phyloP scores from a whole-genome alignment of 2,113 vertebrate species.

The Anolis carolinensis region DNA sequence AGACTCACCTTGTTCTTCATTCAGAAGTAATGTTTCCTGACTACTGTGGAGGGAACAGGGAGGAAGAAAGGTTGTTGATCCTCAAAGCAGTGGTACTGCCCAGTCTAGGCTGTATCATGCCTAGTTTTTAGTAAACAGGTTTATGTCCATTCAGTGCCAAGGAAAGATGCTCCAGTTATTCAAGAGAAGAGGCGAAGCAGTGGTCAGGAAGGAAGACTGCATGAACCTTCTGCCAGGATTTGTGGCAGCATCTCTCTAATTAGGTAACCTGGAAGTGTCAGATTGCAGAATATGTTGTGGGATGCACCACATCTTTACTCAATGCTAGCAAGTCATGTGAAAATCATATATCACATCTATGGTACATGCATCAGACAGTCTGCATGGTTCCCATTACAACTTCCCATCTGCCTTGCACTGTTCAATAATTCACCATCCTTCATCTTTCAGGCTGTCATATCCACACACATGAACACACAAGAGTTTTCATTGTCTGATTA shows the following conservation, averaged over 20 bases:
- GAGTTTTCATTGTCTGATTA: not conserved
- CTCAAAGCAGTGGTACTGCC: not conserved
- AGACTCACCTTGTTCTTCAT: not conserved
- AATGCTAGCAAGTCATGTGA: not conserved
- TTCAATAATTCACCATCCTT: not conserved
- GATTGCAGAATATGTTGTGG: not conserved
- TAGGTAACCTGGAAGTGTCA: not conserved
- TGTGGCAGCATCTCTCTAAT: not conserved
- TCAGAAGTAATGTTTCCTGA: no score
- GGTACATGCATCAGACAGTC: not conserved
- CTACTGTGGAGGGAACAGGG: not conserved
- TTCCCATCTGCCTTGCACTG: not conserved
- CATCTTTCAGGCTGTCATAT: not conserved
- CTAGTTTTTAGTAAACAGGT: not conserved
- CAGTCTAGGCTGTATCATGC: not conserved
- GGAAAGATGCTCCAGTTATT: not conserved
- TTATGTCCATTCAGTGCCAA: no score
- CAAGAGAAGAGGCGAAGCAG: not conserved
- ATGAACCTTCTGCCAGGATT: not conserved
- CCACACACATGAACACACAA: not conserved
- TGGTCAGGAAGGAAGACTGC: not conserved
- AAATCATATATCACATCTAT: no score
- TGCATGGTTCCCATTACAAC: not conserved
- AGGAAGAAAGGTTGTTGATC: not conserved
- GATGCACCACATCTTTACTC: not conserved